Conservation (phyloP, 2,797 vertebrate genomes). For the Lepilemur septentrionalis region DNA sequence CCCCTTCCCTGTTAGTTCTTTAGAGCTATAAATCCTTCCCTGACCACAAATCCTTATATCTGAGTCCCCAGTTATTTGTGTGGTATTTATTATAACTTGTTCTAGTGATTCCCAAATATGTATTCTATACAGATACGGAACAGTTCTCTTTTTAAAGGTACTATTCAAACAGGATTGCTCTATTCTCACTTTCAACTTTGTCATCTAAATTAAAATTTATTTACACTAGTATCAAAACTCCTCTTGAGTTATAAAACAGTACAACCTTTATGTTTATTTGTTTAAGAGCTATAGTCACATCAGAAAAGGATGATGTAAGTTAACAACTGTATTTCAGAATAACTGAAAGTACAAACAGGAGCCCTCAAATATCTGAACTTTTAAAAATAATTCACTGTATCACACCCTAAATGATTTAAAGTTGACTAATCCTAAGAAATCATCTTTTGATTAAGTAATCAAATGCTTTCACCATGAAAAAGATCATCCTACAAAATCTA, state of each 20-base stretch:
- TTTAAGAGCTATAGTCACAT: not conserved
- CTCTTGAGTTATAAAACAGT: not conserved
- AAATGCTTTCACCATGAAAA: slow-evolving; percentile 10
- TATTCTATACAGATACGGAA: not conserved
- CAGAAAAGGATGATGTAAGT: not conserved
- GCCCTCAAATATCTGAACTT: not conserved
- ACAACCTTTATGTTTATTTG: not conserved
- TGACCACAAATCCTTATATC: not conserved
- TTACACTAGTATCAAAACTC: not conserved
- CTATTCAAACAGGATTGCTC: not conserved
- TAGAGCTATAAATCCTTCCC: not conserved
- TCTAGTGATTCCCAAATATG: not conserved
- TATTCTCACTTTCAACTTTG: not conserved
- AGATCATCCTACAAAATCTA: not conserved
- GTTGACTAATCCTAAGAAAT: slow-evolving; percentile 12
- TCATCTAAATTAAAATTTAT: slow-evolving; percentile 1
- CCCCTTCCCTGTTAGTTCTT: not conserved
- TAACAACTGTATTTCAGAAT: not conserved
- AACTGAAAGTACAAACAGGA: not conserved
- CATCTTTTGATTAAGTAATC: not conserved
- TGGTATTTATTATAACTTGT: not conserved
- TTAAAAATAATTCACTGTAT: not conserved
- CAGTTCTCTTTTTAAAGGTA: not conserved
- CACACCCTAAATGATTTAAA: not conserved
- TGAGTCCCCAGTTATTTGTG: not conserved